Percentiles rank a stretch among this genome's conserved stretches.
Conservation (phyloP, 2,113 vertebrate genomes). For the Oreochromis tanganicae region DNA sequence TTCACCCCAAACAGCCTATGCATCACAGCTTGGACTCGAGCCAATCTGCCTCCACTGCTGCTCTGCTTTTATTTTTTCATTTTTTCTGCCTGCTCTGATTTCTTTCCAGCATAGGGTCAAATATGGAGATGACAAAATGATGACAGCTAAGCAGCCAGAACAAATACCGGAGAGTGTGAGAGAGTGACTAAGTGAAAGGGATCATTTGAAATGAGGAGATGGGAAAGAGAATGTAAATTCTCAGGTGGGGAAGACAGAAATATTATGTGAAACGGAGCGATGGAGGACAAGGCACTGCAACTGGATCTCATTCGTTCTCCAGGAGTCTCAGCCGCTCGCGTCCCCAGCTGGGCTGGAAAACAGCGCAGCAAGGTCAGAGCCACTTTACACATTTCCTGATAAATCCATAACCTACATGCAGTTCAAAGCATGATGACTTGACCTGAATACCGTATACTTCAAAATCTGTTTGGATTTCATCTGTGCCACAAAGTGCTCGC, state of each 20-base stretch:
- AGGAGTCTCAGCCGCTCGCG: neutral
- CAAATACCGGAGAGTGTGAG: neutral
- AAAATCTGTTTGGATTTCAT: neutral
- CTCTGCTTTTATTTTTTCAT: neutral
- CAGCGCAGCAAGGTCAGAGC: slow-evolving; percentile 5
- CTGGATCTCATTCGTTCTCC: neutral
- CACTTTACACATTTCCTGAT: neutral
- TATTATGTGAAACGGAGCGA: neutral
- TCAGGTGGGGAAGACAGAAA: neutral
- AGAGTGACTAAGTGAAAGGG: slow-evolving; percentile 13
- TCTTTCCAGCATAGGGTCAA: neutral
- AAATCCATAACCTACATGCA: slow-evolving; percentile 1
- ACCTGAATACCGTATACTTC: neutral
- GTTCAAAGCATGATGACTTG: neutral
- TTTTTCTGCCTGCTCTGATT: neutral
- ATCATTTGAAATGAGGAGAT: slow-evolving; percentile 1
- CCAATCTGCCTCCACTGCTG: slow-evolving; percentile 16
- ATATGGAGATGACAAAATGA: slow-evolving; percentile 32
- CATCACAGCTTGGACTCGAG: slow-evolving; percentile 25
- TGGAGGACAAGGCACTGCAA: neutral
- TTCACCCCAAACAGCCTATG: slow-evolving; percentile 30
- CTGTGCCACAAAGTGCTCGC: neutral
- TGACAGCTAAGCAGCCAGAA: slow-evolving; percentile 23
- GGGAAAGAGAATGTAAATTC: neutral
- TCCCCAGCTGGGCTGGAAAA: neutral